These are phyloP conservation scores for Gobius niger DNA, from an alignment of 2,113 vertebrate species.

Conservation along the genomic window DNA sequence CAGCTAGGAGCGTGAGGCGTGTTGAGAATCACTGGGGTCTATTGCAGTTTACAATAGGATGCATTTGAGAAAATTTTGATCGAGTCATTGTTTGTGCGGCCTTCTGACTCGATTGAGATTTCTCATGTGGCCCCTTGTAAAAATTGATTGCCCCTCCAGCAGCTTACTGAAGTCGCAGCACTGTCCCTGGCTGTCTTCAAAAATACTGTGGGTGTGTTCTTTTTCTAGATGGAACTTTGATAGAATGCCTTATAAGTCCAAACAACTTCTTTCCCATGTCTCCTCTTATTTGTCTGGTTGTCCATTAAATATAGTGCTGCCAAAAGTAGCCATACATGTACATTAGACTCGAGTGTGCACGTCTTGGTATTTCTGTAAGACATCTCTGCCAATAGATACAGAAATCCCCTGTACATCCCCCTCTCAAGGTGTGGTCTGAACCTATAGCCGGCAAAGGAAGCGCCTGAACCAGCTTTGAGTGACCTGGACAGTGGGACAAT, in stretches of 20 bases:
- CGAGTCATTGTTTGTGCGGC: too few relatives aligned
- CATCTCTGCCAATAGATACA: slow-evolving; percentile 27
- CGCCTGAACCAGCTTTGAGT: slow-evolving; percentile 59
- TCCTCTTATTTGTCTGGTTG: slow-evolving; percentile 16
- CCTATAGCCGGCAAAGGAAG: slow-evolving; percentile 60
- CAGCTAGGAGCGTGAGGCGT: too few relatives aligned
- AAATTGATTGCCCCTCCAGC: slow-evolving; percentile 31
- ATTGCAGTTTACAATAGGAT: too few relatives aligned
- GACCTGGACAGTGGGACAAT: slow-evolving; percentile 61
- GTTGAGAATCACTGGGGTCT: too few relatives aligned
- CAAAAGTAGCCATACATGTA: slow-evolving; percentile 13
- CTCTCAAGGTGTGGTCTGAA: slow-evolving; percentile 65
- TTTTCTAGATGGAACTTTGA: slow-evolving; percentile 36
- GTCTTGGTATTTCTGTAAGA: slow-evolving; percentile 37
- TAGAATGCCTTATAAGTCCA: slow-evolving; percentile 6
- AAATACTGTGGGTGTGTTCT: not conserved
- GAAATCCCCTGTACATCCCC: slow-evolving; percentile 54
- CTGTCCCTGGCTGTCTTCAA: slow-evolving; percentile 37
- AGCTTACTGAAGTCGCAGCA: slow-evolving; percentile 33
- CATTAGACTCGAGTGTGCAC: slow-evolving; percentile 28
- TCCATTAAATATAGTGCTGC: slow-evolving; percentile 18
- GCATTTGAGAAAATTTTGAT: too few relatives aligned
- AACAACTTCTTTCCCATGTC: slow-evolving; percentile 40
- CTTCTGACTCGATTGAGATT: too few relatives aligned
- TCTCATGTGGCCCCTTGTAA: too few relatives aligned